Evolutionary conservation across 2,888 invertebrate species (phyloP).

Genomic region (Drosophila yooni): DNA sequence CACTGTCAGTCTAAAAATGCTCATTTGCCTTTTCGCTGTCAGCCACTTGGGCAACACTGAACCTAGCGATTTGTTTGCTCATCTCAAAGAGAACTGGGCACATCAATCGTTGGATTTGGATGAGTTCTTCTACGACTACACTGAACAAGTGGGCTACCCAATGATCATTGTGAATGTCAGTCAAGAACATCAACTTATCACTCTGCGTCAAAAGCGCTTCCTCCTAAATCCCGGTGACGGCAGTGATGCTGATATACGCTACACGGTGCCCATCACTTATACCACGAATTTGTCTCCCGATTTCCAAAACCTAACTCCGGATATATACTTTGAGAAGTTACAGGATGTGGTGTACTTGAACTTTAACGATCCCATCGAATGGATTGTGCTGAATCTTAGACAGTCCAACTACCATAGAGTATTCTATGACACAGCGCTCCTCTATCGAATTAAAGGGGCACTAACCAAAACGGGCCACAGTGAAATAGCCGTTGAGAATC

Average conservation of each 20-base stretch:
- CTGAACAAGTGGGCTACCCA: conserved; percentile 88
- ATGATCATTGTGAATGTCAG: conserved; percentile 86
- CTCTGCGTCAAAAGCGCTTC: conserved; percentile 73
- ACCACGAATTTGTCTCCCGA: conserved; percentile 64
- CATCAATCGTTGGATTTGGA: conserved; percentile 75
- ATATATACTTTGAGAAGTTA: conserved; percentile 56
- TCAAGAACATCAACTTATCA: conserved; percentile 26
- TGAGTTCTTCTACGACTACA: conserved; percentile 87
- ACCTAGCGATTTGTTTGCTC: conserved; percentile 86
- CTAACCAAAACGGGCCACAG: conserved; percentile 55
- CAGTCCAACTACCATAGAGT: conserved; percentile 87
- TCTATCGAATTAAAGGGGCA: conserved; percentile 82
- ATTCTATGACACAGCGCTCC: conserved; percentile 88
- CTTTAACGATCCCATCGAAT: conserved; percentile 57
- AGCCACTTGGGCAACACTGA: conserved; percentile 82
- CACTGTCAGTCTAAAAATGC: too few species aligned
- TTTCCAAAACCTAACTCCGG: conserved; percentile 71
- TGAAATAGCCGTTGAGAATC: conserved; percentile 86
- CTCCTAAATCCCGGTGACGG: conserved; percentile 57
- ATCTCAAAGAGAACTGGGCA: conserved; percentile 84
- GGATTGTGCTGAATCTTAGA: conserved; percentile 81
- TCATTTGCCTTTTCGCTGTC: not conserved
- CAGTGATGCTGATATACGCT: conserved; percentile 58
- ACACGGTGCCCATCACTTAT: conserved; percentile 81
- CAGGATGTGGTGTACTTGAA: conserved; percentile 12